Evolutionary conservation across 2,797 vertebrate species (phyloP).

Genomic region (Sebastes kiyomatsui): DNA sequence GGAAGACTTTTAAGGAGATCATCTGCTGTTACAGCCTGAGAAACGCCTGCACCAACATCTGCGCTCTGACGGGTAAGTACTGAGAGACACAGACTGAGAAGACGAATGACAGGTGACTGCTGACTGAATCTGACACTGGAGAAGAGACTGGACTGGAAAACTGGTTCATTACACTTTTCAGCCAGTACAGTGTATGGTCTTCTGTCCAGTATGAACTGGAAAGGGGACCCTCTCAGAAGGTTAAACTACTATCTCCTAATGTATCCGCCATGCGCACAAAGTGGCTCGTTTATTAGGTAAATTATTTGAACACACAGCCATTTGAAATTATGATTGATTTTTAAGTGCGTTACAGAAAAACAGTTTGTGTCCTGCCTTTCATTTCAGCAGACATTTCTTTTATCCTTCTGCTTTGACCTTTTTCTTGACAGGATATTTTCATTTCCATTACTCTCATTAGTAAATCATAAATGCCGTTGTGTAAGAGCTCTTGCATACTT

Average conservation of each 20-base stretch:
- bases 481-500: conserved; percentile 9
- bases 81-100: conserved; percentile 61
- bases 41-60: conserved; percentile 83
- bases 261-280: background rate
- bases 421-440: background rate
- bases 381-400: background rate
- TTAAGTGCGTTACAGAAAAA: conserved; percentile 11
- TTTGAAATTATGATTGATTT: conserved; percentile 2
- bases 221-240: background rate
- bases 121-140: background rate
- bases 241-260: background rate
- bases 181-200: background rate
- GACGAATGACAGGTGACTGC: background rate
- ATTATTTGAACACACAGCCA: background rate
- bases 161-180: background rate
- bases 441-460: background rate
- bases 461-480: background rate
- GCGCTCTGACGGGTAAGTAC: conserved; percentile 85
- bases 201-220: background rate
- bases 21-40: conserved; percentile 89
- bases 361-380: background rate
- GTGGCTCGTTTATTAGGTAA: background rate
- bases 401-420: background rate
- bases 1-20: conserved; percentile 97
- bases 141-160: background rate